These are phyloP conservation scores for Phalangium opilio DNA, from an alignment of 2,888 invertebrate genomes.

Conservation along the genomic window DNA sequence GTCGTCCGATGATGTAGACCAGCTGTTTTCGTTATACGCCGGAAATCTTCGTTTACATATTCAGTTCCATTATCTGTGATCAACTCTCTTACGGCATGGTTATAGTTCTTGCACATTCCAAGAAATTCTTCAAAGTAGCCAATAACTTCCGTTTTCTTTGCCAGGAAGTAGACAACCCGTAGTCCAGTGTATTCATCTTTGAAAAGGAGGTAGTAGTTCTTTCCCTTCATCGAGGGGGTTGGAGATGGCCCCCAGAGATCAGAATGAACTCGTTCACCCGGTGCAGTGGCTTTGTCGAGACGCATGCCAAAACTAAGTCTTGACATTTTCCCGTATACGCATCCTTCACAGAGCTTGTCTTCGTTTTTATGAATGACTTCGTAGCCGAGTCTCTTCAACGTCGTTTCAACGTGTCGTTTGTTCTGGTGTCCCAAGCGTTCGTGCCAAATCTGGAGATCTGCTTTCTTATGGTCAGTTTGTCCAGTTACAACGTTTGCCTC, in stretches of 20 bases:
- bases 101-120: neutral
- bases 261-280: constrained; percentile 1
- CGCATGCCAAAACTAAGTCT: neutral
- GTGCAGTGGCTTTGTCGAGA: neutral
- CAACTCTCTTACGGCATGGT: constrained; percentile 5
- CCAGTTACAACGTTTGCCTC: too few species aligned
- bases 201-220: constrained; percentile 7
- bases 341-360: constrained; percentile 1
- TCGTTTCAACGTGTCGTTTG: neutral
- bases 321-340: neutral
- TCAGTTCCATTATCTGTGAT: constrained; percentile 15
- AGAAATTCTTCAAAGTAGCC: constrained; percentile 2
- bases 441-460: constrained; percentile 1
- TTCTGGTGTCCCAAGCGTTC: constrained; percentile 1
- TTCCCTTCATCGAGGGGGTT: constrained; percentile 5
- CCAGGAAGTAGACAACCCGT: constrained; percentile 8
- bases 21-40: constrained; percentile 5
- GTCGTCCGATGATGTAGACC: constrained; percentile 16
- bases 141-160: constrained; percentile 4
- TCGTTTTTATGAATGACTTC: neutral
- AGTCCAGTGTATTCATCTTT: constrained; percentile 9
- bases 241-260: constrained; percentile 2
- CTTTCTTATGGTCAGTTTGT: too few species aligned
- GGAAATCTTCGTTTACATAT: constrained; percentile 9
- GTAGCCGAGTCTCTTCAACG: neutral